Base-by-base conservation (phyloP, 2,797 vertebrate species). In the Etheostoma nigrum region DNA sequence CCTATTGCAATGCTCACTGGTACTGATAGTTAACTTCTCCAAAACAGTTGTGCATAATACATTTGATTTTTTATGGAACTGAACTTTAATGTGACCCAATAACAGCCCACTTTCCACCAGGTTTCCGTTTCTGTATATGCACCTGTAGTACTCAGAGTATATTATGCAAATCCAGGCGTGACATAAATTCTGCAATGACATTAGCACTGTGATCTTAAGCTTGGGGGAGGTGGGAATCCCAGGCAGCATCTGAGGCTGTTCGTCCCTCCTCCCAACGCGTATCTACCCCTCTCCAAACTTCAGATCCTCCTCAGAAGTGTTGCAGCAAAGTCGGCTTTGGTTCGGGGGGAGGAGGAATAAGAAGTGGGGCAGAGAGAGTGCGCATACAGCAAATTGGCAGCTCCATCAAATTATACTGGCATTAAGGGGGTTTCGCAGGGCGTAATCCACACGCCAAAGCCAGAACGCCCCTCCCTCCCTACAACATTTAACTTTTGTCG, bases 401-500 rank as follows among this genome's bases (percentile, higher is more conserved):
- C 93, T 94, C 92, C 93, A 93, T 94, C 94, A 95, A 95, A 95
- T 95, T 94, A 95, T 94, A 88, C 93, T 89, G 70, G 94, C 89
- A 95, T 95, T 96, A 95, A 93, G 87, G 91, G 82, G 87, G 91
- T 88, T 92, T 88, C 71, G 79, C 79, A 77, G 83, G 87, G 85
- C 86, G 81, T 95, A 96, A 95, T 96, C 95, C 94, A 91, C 89
- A 88, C 72, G 67, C 89, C 88, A 93, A 94, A 93, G 91, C 92
- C 88, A 82, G 74, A 78, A 87, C 71, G 90, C 89, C 88, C 93
- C 93, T 95, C 93, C 95, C 87, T 93, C 87, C 64, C 86, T 86
- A 92, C 90, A 92, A 92, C 91, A 79, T 94, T 94, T 93, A 95
- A 95, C 95, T 95, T 96, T 95, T 96, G 95, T 95, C 86, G 82